These are phyloP conservation scores for Cheilosia impressa DNA, from an alignment of 2,888 invertebrate genomes.

Conservation along the genomic window DNA sequence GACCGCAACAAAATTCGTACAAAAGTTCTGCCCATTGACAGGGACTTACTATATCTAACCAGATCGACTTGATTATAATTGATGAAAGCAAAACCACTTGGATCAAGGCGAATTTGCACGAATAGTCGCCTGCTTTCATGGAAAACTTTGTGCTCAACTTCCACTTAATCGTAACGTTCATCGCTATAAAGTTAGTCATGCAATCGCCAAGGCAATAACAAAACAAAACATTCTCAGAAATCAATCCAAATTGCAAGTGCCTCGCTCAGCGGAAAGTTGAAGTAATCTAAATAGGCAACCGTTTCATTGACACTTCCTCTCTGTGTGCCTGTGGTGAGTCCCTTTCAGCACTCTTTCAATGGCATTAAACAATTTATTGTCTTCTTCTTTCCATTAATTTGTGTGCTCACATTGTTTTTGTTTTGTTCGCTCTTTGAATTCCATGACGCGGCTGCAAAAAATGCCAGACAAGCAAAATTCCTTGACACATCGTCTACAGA, in stretches of 20 bases:
- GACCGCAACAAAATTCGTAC: no score
- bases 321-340: neutral
- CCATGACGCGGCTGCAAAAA: conserved; percentile 49
- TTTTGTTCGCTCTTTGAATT: conserved; percentile 16
- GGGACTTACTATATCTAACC: no score
- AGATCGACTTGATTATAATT: no score
- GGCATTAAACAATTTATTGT: conserved; percentile 4
- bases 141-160: no score
- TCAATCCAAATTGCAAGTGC: conserved; percentile 11
- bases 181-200: no score
- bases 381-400: conserved; percentile 14
- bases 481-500: conserved; percentile 61
- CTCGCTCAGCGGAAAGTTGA: neutral
- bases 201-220: neutral
- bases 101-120: no score
- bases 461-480: conserved; percentile 60
- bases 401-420: neutral
- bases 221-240: conserved; percentile 22
- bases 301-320: conserved; percentile 35
- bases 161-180: no score
- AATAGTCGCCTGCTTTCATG: no score
- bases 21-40: no score
- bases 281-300: conserved; percentile 1
- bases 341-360: neutral
- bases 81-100: no score